phyloP scores from a whole-genome alignment of 2,113 vertebrate species.

The Lepus americanus region DNA sequence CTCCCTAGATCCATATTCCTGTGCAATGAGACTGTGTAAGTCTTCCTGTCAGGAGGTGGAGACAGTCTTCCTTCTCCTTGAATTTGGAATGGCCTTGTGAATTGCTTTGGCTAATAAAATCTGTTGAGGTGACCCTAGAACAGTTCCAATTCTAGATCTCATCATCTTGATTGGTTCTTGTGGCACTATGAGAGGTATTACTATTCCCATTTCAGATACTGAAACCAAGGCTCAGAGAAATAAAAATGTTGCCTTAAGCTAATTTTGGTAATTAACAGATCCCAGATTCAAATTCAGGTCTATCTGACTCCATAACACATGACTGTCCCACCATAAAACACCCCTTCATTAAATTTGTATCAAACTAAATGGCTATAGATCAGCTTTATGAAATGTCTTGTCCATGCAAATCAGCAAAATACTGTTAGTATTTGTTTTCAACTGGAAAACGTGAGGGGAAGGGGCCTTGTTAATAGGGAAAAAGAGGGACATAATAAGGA shows the following conservation, averaged over 20 bases:
- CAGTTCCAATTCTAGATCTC: background rate
- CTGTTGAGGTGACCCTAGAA: background rate
- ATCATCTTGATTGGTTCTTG: background rate
- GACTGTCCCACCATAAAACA: background rate
- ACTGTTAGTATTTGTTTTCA: slow-evolving; percentile 20
- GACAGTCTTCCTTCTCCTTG: slow-evolving; percentile 23
- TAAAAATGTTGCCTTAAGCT: background rate
- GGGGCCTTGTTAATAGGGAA: background rate
- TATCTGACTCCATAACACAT: background rate
- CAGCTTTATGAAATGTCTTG: background rate
- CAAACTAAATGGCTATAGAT: slow-evolving; percentile 18
- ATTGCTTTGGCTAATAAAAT: slow-evolving; percentile 21
- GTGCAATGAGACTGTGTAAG: slow-evolving; percentile 2
- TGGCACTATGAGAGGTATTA: background rate
- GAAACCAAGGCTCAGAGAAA: background rate
- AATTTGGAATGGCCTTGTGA: background rate
- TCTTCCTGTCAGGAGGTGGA: background rate
- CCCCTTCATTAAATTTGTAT: background rate
- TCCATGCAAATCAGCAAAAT: slow-evolving; percentile 17
- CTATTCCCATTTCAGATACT: slow-evolving; percentile 4
- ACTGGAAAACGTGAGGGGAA: background rate
- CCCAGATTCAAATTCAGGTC: background rate
- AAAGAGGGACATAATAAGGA: too few species aligned
- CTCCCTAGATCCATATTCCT: background rate
- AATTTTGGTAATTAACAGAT: background rate